Conservation (phyloP, 2,888 invertebrate genomes). For the Sipunculus nudus region DNA sequence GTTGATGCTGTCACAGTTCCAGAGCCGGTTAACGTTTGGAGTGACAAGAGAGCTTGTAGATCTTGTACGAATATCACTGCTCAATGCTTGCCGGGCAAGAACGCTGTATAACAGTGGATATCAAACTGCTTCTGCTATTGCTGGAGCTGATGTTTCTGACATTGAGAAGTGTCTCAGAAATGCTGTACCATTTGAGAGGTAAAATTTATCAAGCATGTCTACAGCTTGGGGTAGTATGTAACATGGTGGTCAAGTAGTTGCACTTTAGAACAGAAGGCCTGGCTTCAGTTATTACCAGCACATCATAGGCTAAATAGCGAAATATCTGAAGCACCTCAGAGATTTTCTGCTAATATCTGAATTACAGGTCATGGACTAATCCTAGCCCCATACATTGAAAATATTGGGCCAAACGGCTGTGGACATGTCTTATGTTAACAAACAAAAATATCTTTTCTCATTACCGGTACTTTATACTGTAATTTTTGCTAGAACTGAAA, state of each 20-base stretch:
- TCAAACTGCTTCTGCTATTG: conserved; percentile 80
- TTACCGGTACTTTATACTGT: no score
- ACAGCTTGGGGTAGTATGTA: conserved; percentile 73
- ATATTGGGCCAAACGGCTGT: no score
- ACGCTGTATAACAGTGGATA: conserved; percentile 73
- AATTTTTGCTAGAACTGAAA: no score
- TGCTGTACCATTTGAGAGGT: conserved; percentile 85
- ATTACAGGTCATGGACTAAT: no score
- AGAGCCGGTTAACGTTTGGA: conserved; percentile 92
- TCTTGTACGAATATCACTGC: conserved; percentile 79
- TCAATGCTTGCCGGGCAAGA: conserved; percentile 85
- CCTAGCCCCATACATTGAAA: no score
- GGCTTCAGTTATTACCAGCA: no score
- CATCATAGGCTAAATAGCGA: no score
- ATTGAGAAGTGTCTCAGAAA: conserved; percentile 82
- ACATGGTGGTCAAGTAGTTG: conserved; percentile 70
- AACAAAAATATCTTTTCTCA: no score
- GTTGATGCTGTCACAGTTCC: conserved; percentile 89
- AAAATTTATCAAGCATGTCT: background rate
- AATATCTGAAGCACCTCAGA: no score
- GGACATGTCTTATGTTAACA: no score
- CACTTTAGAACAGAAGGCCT: conserved; percentile 74
- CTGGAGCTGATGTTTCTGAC: conserved; percentile 75
- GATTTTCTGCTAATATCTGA: no score
- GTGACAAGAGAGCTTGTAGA: conserved; percentile 92